phyloP scores from a whole-genome alignment of 2,113 vertebrate genomes.

The Romanogobio albipinnatus region DNA sequence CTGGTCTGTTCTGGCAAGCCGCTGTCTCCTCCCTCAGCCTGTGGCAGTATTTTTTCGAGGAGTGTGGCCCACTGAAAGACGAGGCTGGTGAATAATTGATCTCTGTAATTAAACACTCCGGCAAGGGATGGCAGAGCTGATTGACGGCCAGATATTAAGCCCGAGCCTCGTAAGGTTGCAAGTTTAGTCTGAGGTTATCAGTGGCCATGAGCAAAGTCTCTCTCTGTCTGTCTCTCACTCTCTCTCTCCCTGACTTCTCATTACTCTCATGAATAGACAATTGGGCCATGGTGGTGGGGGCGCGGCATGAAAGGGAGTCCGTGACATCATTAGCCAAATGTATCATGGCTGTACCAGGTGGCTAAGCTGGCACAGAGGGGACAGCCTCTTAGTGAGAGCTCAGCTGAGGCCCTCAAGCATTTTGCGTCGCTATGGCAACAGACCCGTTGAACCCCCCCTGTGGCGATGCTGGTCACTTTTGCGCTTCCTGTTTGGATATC shows the following conservation, averaged over 20 bases:
- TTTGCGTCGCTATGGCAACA: slow-evolving; percentile 53
- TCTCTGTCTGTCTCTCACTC: slow-evolving; percentile 67
- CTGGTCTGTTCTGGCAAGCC: slow-evolving; percentile 18
- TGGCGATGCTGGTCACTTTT: slow-evolving; percentile 20
- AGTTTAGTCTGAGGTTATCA: slow-evolving; percentile 82
- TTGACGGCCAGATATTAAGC: slow-evolving; percentile 82
- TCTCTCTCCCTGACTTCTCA: slow-evolving; percentile 66
- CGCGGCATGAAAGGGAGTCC: slow-evolving; percentile 78
- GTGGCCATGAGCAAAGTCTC: slow-evolving; percentile 77
- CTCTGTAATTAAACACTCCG: slow-evolving; percentile 82
- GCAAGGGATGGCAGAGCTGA: slow-evolving; percentile 79
- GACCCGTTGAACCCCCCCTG: slow-evolving; percentile 48
- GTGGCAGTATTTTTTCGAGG: slow-evolving; percentile 66
- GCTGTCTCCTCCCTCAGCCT: slow-evolving; percentile 29
- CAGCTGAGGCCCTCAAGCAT: slow-evolving; percentile 56
- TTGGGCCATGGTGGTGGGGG: slow-evolving; percentile 75
- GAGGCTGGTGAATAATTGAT: slow-evolving; percentile 83
- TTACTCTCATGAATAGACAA: slow-evolving; percentile 83
- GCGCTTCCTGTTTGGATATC: neutral
- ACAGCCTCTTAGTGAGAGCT: slow-evolving; percentile 67
- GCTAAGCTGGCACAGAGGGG: slow-evolving; percentile 72
- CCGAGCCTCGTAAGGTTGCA: slow-evolving; percentile 79
- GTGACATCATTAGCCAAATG: slow-evolving; percentile 81
- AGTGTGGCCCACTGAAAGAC: slow-evolving; percentile 76
- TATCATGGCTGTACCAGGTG: slow-evolving; percentile 70